Conservation (phyloP, 2,888 invertebrate genomes). For the Pilophorus perplexus region DNA sequence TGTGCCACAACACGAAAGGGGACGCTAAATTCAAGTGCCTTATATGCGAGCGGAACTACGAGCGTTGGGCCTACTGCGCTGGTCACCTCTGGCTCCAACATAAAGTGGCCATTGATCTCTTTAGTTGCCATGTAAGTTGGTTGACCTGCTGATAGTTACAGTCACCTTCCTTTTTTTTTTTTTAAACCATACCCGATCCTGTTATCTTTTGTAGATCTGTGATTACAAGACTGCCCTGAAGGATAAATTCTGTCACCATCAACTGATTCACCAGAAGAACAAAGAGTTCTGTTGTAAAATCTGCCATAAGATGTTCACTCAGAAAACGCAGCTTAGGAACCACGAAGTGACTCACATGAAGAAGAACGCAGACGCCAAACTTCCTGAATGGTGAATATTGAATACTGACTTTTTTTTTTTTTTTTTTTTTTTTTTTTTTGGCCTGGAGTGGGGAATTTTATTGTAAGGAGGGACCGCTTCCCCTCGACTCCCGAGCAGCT, state of each 20-base stretch:
- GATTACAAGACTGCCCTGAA: conserved; percentile 57
- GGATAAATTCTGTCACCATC: conserved; percentile 44
- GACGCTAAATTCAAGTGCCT: conserved; percentile 45
- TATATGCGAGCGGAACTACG: conserved; percentile 45
- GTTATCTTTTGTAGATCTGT: conserved; percentile 56
- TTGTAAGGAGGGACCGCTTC: too few relatives aligned
- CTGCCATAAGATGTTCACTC: conserved; percentile 60
- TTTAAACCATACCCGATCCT: background rate
- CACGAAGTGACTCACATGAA: conserved; percentile 58
- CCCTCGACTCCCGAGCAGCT: too few relatives aligned
- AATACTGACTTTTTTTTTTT: conserved; percentile 29
- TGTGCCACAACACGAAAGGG: conserved; percentile 42
- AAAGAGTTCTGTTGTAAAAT: conserved; percentile 46
- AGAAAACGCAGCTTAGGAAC: conserved; percentile 61
- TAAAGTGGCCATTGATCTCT: conserved; percentile 58
- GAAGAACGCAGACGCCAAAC: conserved; percentile 47
- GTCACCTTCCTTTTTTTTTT: background rate
- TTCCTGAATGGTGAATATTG: conserved; percentile 47
- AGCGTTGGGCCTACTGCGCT: conserved; percentile 64
- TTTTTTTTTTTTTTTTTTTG: too few relatives aligned
- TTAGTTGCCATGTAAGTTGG: conserved; percentile 46
- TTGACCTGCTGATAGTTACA: background rate
- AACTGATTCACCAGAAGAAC: conserved; percentile 45
- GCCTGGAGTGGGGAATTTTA: too few relatives aligned
- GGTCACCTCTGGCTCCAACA: conserved; percentile 69